Percentiles rank a stretch among this genome's conserved stretches.
These are phyloP conservation scores for Chydorus sphaericus DNA, from an alignment of 2,888 invertebrate genomes.

Conservation along the genomic window DNA sequence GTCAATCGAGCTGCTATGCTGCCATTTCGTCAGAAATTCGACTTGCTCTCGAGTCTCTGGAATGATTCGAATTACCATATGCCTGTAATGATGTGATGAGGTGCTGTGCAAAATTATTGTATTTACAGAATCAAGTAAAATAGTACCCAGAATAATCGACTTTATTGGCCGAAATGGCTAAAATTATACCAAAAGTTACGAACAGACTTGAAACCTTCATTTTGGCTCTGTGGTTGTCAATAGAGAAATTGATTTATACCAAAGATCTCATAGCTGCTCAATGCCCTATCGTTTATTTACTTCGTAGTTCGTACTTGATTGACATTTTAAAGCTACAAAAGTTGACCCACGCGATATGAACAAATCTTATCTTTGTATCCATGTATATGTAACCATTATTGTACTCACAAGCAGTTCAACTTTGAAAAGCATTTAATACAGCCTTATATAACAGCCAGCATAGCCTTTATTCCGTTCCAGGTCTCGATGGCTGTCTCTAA, in stretches of 20 bases:
- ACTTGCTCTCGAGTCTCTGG: not conserved
- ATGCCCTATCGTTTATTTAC: no score
- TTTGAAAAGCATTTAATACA: conserved; percentile 10
- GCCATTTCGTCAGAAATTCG: not conserved
- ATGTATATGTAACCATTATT: no score
- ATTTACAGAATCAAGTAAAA: no score
- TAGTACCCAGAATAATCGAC: not conserved
- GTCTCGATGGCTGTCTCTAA: conserved; percentile 55
- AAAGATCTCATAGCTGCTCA: no score
- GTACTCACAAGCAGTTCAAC: no score
- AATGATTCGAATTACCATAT: conserved; percentile 36
- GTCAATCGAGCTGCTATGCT: not conserved
- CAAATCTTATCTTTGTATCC: no score
- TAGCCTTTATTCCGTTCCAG: conserved; percentile 45
- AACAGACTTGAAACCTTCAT: not conserved
- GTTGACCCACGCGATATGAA: no score
- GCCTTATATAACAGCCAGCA: conserved; percentile 11
- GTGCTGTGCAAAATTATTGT: no score
- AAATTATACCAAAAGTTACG: not conserved
- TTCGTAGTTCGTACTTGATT: no score
- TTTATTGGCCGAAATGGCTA: not conserved
- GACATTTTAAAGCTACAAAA: no score
- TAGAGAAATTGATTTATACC: no score
- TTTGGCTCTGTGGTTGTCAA: not conserved
- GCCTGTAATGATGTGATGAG: no score